Base-by-base conservation (phyloP, 2,888 invertebrate genomes). In the Aproaerema taeniolella region DNA sequence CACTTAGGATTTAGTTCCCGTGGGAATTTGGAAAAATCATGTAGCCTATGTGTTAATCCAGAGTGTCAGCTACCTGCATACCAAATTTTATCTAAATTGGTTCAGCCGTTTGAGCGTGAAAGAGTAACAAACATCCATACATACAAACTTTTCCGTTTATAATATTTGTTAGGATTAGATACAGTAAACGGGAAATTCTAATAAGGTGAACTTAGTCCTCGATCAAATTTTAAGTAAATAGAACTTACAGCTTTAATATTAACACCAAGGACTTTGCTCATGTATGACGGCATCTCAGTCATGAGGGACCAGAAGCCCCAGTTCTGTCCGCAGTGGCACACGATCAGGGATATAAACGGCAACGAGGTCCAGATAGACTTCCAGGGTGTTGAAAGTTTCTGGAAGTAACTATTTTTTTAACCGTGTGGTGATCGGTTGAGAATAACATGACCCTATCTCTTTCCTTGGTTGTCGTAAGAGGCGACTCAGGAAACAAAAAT, bases 261-360 rank as follows among this genome's bases (percentile, higher is more conserved):
- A 39, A 88, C 85, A 12, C 75, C 63, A 0, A 91, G 67, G 1
- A 90, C 87, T n/a, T 68, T 67, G 28, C 77, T 83, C 75, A 92
- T 86, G 57, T 91, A 92, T 1, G 83, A 87, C 0, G 92, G 91
- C 45, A 91, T 89, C 62, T 91, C 88, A 0, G 91, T 90, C 10
- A 91, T 66, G 5, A 92, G 65, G 1, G 89, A 91, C 76, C 89
- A 91, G 62, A 89, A 91, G 1, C 91, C 91, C 90, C 91, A 92
- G 41, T 89, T 90, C 49, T 90, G 89, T 2, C 89, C 89, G 41
- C 88, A 83, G 51, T 91, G 91, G 0, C 36, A 88, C 0, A 90
- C 66, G 8, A 58, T 46, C 4, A 89, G 47, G 0, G 88, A 77
- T 59, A 88, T 76, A 53, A 91, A 82, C 1, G 91, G 89, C 10